Percentiles rank a stretch among this genome's conserved stretches.
Conservation (phyloP, 2,888 invertebrate species). For the Amblyjoppa proteus region DNA sequence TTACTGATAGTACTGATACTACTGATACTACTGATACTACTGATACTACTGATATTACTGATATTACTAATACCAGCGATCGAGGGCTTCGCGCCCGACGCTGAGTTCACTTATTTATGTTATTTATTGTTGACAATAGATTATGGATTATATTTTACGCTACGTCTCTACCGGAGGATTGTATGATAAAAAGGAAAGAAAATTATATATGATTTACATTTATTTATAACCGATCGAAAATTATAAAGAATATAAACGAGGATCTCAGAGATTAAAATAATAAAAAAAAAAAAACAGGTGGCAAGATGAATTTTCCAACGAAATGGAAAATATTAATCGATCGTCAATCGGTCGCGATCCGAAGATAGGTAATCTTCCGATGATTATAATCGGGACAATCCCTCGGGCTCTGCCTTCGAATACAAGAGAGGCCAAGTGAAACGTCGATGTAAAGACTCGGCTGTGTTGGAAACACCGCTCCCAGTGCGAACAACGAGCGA, state of each 20-base stretch:
- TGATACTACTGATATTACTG: no score
- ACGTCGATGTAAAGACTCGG: no score
- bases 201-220: neutral
- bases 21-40: no score
- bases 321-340: neutral
- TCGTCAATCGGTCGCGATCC: neutral
- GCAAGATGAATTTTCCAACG: neutral
- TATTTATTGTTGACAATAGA: no score
- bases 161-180: no score
- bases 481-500: neutral
- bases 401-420: neutral
- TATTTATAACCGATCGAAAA: neutral
- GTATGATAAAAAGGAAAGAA: neutral
- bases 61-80: no score
- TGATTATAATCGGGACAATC: constrained; percentile 46
- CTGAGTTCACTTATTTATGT: no score
- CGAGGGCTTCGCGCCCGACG: no score
- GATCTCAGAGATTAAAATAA: neutral
- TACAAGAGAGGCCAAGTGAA: no score
- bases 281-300: neutral
- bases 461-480: no score
- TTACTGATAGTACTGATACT: no score
- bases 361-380: neutral
- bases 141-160: no score
- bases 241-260: neutral